Evolutionary conservation across 2,797 vertebrate species (phyloP).

Genomic region (Dendrocincla fuliginosa): DNA sequence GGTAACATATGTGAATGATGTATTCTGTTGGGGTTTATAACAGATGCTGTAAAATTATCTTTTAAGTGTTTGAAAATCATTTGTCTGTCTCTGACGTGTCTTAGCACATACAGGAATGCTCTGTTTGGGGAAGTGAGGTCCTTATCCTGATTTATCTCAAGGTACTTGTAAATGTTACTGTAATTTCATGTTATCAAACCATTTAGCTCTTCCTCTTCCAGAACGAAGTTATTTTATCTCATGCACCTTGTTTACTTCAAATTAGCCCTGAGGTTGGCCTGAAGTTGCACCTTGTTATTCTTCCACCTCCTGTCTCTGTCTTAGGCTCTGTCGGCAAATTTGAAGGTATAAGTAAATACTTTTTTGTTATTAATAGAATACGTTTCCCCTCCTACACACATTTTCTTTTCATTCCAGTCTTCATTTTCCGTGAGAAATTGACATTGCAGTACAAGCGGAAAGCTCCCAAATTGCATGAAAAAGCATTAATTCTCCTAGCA

Average conservation of each 20-base stretch:
- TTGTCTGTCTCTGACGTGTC: conserved; percentile 23
- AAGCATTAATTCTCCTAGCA: conserved; percentile 50
- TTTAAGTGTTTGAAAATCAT: conserved; percentile 14
- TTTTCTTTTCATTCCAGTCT: conserved; percentile 51
- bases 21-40: neutral
- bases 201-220: conserved; percentile 63
- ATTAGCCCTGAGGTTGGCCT: conserved; percentile 67
- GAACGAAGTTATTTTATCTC: conserved; percentile 54
- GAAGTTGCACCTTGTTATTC: conserved; percentile 58
- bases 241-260: conserved; percentile 65
- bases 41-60: conserved; percentile 9
- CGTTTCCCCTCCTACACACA: conserved; percentile 32
- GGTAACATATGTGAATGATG: neutral
- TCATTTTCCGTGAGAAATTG: conserved; percentile 40
- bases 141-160: conserved; percentile 57
- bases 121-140: conserved; percentile 42
- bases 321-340: conserved; percentile 28
- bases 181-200: conserved; percentile 53
- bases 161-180: conserved; percentile 45
- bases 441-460: conserved; percentile 15
- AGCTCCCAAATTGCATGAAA: conserved; percentile 37
- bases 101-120: conserved; percentile 40
- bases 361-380: conserved; percentile 59
- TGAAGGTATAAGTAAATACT: conserved; percentile 47
- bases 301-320: conserved; percentile 27